These are phyloP conservation scores for Heliconius charithonia DNA, from an alignment of 2,888 invertebrate species.

Conservation along the genomic window DNA sequence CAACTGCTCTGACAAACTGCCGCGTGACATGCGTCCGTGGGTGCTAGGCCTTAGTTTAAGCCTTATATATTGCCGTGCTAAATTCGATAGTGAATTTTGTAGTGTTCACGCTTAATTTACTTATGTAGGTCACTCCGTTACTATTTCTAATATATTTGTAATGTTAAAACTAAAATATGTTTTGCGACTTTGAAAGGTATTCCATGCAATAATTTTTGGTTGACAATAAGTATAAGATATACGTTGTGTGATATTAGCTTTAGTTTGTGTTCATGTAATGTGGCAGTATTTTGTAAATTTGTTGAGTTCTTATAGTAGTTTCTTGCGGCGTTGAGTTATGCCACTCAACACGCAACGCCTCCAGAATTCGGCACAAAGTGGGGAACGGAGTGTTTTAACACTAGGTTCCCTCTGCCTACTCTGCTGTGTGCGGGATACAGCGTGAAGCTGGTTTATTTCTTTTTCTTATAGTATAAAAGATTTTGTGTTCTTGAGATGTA, in stretches of 20 bases:
- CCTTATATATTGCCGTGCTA: conserved; percentile 43
- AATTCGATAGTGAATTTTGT: conserved; percentile 44
- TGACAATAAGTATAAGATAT: conserved; percentile 32
- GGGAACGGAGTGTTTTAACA: too few relatives aligned
- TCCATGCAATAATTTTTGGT: conserved; percentile 34
- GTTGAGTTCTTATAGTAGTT: background rate
- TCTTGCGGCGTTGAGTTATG: too few relatives aligned
- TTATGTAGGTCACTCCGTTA: conserved; percentile 43
- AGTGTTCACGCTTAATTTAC: conserved; percentile 43
- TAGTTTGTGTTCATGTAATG: background rate
- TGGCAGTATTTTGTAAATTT: background rate
- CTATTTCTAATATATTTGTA: conserved; percentile 38
- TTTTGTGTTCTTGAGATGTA: background rate
- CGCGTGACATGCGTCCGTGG: conserved; percentile 70
- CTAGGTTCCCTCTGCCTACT: too few relatives aligned
- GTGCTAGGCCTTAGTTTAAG: conserved; percentile 58
- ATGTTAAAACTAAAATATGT: conserved; percentile 42
- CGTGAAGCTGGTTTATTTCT: too few relatives aligned
- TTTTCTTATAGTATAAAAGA: background rate
- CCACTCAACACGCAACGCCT: too few relatives aligned
- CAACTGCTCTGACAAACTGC: conserved; percentile 78
- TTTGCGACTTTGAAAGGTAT: conserved; percentile 32
- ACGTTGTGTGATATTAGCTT: conserved; percentile 9
- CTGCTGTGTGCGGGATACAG: too few relatives aligned
- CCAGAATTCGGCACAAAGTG: too few relatives aligned